These are phyloP conservation scores for Sardina pilchardus DNA, from an alignment of 2,113 vertebrate genomes.

Conservation along the genomic window DNA sequence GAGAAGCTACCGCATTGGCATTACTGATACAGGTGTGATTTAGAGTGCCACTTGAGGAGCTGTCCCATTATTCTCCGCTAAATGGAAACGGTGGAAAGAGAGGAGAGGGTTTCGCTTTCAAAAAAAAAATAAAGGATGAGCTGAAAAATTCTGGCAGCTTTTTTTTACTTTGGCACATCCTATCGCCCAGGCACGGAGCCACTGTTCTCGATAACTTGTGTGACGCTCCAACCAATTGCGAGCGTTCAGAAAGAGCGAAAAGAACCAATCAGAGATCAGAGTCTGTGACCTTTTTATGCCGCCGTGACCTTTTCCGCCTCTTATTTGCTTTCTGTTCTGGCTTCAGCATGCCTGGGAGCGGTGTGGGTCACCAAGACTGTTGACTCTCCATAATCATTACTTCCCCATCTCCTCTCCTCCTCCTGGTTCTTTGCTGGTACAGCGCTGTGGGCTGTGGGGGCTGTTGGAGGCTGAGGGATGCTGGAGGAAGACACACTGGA, in stretches of 20 bases:
- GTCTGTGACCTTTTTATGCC: neutral
- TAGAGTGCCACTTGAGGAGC: neutral
- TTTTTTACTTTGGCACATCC: neutral
- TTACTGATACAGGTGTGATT: neutral
- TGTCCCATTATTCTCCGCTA: neutral
- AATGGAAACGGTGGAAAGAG: neutral
- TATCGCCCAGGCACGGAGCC: neutral
- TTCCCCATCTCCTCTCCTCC: neutral
- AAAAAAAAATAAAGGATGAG: neutral
- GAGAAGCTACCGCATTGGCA: neutral
- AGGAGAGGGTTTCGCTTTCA: neutral
- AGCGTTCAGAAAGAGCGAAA: neutral
- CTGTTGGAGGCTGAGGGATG: neutral
- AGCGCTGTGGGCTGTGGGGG: neutral
- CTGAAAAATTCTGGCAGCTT: neutral
- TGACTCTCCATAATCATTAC: neutral
- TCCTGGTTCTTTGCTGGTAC: neutral
- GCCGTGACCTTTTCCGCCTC: neutral
- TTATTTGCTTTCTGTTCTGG: neutral
- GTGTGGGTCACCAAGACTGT: neutral
- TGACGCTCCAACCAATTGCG: neutral
- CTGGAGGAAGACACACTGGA: neutral
- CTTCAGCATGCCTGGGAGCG: neutral
- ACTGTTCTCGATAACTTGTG: neutral
- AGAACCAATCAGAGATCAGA: conserved; percentile 7